A percentile compares a stretch with the other conserved stretches of the same genome.
These are phyloP conservation scores for Diplosoma virens DNA, from an alignment of 23 tunicate genomes.

Conservation along the genomic window DNA sequence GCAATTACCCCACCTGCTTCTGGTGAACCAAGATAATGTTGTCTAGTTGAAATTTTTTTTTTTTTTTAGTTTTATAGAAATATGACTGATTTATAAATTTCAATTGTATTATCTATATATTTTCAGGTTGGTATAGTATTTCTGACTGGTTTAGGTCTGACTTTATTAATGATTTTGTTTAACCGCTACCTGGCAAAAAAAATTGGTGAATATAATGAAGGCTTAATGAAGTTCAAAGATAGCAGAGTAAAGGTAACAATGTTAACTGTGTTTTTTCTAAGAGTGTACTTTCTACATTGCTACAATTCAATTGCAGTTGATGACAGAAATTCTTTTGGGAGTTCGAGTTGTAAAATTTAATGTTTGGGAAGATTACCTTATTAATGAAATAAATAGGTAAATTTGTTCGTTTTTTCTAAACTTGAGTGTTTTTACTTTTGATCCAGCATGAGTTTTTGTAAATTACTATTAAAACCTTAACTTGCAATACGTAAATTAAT, in stretches of 20 bases:
- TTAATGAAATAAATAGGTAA: slow-evolving; percentile 60
- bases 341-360: slow-evolving; percentile 75
- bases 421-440: too few relatives aligned
- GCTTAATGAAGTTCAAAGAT: slow-evolving; percentile 83
- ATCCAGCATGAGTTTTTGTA: too few relatives aligned
- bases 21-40: too few relatives aligned
- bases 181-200: slow-evolving; percentile 86
- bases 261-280: background rate
- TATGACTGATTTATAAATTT: too few relatives aligned
- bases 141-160: slow-evolving; percentile 73
- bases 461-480: too few relatives aligned
- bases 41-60: too few relatives aligned
- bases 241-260: slow-evolving; percentile 59
- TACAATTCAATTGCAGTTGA: slow-evolving; percentile 35
- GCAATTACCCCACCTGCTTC: too few relatives aligned
- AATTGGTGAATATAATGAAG: slow-evolving; percentile 80
- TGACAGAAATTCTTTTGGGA: slow-evolving; percentile 84
- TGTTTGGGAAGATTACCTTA: slow-evolving; percentile 70
- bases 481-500: too few relatives aligned
- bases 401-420: too few relatives aligned
- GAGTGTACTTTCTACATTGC: background rate
- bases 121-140: slow-evolving; percentile 81
- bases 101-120: background rate
- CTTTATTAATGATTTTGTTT: slow-evolving; percentile 83
- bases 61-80: too few relatives aligned